Conservation (phyloP, 2,888 invertebrate genomes). For the Nemapogon koenigi region DNA sequence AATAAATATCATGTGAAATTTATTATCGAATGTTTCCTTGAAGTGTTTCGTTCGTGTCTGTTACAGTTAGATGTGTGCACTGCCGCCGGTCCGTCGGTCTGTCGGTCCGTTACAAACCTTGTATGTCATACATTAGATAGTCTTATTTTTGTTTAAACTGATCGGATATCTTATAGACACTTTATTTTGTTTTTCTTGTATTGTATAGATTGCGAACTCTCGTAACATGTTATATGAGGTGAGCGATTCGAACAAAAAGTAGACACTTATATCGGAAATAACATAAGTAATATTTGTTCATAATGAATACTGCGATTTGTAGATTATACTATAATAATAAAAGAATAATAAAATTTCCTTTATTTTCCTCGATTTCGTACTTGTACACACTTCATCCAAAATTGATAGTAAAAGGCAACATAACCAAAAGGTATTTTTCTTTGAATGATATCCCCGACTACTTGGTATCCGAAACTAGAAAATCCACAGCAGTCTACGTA, state of each 20-base stretch:
- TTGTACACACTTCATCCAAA: constrained; percentile 64
- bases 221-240: constrained; percentile 31
- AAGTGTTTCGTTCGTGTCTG: constrained; percentile 37
- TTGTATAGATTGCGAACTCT: constrained; percentile 36
- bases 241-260: constrained; percentile 57
- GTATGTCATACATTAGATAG: constrained; percentile 41
- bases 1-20: neutral
- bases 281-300: constrained; percentile 61
- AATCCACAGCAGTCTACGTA: no score
- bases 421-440: constrained; percentile 53
- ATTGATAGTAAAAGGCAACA: constrained; percentile 65
- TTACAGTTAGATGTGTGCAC: constrained; percentile 58
- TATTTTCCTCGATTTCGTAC: constrained; percentile 62
- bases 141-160: constrained; percentile 54
- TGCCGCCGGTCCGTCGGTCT: constrained; percentile 32
- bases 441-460: neutral
- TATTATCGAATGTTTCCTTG: neutral
- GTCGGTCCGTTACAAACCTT: neutral
- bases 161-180: constrained; percentile 52
- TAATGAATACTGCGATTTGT: constrained; percentile 59
- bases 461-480: no score
- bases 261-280: constrained; percentile 54
- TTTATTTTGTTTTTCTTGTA: constrained; percentile 31
- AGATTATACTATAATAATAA: constrained; percentile 45
- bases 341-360: constrained; percentile 60